Conservation (phyloP, 2,797 vertebrate species). For the Leontocebus nigricollis region DNA sequence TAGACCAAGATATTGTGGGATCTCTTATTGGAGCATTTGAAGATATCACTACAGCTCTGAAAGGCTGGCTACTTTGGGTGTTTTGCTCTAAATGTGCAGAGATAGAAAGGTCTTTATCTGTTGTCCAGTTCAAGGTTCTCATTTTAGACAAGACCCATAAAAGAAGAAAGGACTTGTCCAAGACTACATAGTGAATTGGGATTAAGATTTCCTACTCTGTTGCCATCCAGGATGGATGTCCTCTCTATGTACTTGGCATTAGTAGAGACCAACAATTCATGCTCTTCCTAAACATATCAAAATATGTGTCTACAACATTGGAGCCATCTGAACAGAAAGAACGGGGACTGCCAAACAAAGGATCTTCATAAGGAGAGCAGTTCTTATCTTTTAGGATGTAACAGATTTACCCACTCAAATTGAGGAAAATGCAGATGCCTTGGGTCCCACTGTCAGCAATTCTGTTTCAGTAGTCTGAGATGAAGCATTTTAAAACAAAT, state of each 20-base stretch:
- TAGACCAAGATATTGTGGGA: background rate
- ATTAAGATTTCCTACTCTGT: background rate
- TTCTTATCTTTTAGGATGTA: background rate
- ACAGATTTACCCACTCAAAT: background rate
- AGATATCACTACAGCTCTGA: background rate
- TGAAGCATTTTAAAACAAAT: background rate
- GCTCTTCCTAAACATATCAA: constrained; percentile 3
- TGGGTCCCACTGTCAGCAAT: background rate
- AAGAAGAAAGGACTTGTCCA: background rate
- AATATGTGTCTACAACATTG: background rate
- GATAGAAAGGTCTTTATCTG: background rate
- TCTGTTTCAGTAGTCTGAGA: background rate
- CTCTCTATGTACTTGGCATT: background rate
- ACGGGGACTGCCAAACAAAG: background rate
- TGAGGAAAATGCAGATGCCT: constrained; percentile 5
- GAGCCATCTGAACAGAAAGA: background rate
- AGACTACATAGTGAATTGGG: background rate
- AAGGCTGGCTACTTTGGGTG: background rate
- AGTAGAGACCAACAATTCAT: constrained; percentile 16
- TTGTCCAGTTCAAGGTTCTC: constrained; percentile 9
- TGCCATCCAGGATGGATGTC: background rate
- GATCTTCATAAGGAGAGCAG: background rate
- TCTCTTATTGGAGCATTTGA: background rate
- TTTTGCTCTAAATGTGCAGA: background rate
- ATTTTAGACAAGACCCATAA: constrained; percentile 10